Conservation (phyloP, 2,113 vertebrate genomes). For the Microcebus ravelobensis region DNA sequence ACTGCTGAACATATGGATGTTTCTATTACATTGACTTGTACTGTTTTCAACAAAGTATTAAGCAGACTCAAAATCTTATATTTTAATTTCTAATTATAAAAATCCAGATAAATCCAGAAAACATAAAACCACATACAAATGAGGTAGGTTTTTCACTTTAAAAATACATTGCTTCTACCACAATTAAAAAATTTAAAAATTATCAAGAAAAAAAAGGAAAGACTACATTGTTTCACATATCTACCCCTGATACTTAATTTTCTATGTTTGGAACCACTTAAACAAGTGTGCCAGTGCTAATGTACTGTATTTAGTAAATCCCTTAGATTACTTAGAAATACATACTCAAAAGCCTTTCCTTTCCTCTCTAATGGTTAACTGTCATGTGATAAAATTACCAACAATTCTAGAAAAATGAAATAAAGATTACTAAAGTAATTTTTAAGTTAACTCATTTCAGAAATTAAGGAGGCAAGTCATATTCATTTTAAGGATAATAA, state of each 20-base stretch:
- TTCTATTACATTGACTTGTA: neutral
- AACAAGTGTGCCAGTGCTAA: neutral
- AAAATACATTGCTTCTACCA: slow-evolving; percentile 28
- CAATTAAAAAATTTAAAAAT: slow-evolving; percentile 18
- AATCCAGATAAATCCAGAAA: slow-evolving; percentile 58
- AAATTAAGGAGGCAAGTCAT: neutral
- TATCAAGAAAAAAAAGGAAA: neutral
- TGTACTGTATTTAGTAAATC: slow-evolving; percentile 33
- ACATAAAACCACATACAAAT: slow-evolving; percentile 16
- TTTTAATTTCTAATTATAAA: slow-evolving; percentile 56
- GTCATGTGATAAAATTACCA: slow-evolving; percentile 20
- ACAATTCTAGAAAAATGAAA: slow-evolving; percentile 25
- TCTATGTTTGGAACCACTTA: slow-evolving; percentile 19
- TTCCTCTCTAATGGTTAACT: neutral
- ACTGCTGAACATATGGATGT: neutral
- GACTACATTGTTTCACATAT: neutral
- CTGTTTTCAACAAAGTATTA: neutral
- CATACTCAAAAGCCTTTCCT: neutral
- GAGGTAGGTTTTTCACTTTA: slow-evolving; percentile 58
- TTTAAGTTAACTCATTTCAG: neutral
- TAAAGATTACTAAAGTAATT: neutral
- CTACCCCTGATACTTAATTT: slow-evolving; percentile 5
- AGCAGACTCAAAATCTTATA: neutral
- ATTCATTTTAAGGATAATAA: neutral
- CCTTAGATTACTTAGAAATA: slow-evolving; percentile 28